These are phyloP conservation scores for Coleophora deauratella DNA, from an alignment of 2,888 invertebrate species.

Conservation along the genomic window DNA sequence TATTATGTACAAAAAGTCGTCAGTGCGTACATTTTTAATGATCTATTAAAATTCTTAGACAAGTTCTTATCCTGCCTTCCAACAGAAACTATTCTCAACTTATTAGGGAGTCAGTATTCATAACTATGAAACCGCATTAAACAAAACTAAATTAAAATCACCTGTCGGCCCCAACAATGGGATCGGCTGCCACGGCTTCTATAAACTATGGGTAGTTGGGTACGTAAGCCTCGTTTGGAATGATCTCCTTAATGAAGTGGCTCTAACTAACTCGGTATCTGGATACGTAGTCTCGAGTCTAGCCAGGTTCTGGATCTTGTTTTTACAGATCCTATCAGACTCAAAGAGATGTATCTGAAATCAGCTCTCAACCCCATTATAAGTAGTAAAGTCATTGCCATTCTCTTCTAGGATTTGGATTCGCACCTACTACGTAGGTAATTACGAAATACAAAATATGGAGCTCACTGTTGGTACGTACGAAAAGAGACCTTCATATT, in stretches of 20 bases:
- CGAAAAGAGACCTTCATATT: no score
- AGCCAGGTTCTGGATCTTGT: background rate
- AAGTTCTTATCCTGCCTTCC: no score
- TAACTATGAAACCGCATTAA: no score
- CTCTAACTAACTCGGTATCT: constrained; percentile 23
- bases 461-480: no score
- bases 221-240: constrained; percentile 33
- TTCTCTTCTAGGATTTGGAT: no score
- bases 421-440: no score
- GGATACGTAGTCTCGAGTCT: constrained; percentile 1
- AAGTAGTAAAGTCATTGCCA: no score
- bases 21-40: no score
- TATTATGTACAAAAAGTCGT: no score
- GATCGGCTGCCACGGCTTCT: constrained; percentile 33
- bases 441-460: no score
- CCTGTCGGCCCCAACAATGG: constrained; percentile 43
- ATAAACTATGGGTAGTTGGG: constrained; percentile 35
- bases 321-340: background rate
- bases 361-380: no score
- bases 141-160: constrained; percentile 45
- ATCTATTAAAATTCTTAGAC: background rate
- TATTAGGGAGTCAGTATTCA: constrained; percentile 19
- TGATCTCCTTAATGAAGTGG: constrained; percentile 52
- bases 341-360: no score
- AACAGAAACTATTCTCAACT: constrained; percentile 10